Base-by-base conservation (phyloP, 2,113 vertebrate genomes). In the Cathartes aura region DNA sequence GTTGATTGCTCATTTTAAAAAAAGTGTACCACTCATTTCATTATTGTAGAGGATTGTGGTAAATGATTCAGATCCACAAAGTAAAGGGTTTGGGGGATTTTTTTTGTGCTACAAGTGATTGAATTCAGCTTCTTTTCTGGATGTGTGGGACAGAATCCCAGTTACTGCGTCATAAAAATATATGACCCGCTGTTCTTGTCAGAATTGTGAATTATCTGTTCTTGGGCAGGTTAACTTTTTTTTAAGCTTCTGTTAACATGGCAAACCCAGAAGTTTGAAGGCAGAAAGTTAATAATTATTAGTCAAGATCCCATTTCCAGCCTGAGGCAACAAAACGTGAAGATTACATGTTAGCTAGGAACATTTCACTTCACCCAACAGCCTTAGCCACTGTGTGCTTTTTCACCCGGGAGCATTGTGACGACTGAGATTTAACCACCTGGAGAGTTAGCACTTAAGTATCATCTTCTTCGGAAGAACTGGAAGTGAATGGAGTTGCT, bases 401-500 rank as follows among this genome's bases (percentile, higher is more conserved):
- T 27, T n/a, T 87, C 14, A 2, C 43, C 55, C 2, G 0, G 19
- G 48, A 78, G 66, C 6, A 0, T 6, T 29, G 27, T 8, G 58
- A 73, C 27, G 23, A 32, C n/a, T 52, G 82, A 66, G 45, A 17
- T 84, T 81, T 53, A 40, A 74, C 16, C 34, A 42, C 48, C 48
- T 60, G 53, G 34, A 75, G 66, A 62, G 38, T 13, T 12, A 50
- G 43, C 20, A 5, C 43, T 60, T 32, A 14, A 6, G 13, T 13
- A 3, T 15, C 2, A 0, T 68, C 20, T 3, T 52, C 34, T 76
- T 40, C 32, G 40, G 47, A 62, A 67, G 43, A 64, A 40, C 32
- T 59, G 1, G 22, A 45, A 55, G 47, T 53, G 56, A 79, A 22
- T 45, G n/a, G 42, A 67, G 17, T 92, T 62, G 19, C n/a, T 62